Conservation (phyloP, 2,113 vertebrate genomes). For the Dolichallabes microphthalmus region DNA sequence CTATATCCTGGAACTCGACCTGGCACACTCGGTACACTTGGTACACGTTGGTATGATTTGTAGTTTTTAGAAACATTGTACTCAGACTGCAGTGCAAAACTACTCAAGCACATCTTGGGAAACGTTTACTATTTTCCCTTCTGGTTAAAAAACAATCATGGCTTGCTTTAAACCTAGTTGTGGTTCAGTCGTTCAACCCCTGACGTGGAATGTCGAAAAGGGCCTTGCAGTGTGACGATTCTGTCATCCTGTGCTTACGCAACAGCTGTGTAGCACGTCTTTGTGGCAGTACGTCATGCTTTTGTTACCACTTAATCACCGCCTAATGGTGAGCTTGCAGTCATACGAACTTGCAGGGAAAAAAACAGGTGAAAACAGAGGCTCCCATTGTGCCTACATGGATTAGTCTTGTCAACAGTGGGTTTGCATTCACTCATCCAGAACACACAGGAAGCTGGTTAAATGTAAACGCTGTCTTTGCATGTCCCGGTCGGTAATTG, state of each 20-base stretch:
- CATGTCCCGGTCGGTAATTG: constrained; percentile 8
- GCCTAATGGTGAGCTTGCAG: constrained; percentile 7
- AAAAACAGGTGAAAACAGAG: constrained; percentile 29
- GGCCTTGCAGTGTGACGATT: neutral
- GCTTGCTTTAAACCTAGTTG: neutral
- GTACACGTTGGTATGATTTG: neutral
- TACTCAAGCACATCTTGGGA: neutral
- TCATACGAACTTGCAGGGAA: neutral
- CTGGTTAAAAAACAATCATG: neutral
- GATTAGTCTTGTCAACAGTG: constrained; percentile 20
- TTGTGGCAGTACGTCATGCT: constrained; percentile 7
- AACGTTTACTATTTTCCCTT: too few species aligned
- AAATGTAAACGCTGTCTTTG: constrained; percentile 27
- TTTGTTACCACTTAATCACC: constrained; percentile 21
- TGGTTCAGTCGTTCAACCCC: neutral
- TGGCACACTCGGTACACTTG: too few species aligned
- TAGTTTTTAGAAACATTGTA: neutral
- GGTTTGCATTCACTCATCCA: constrained; percentile 33
- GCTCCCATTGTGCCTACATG: neutral
- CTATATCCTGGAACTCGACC: too few species aligned
- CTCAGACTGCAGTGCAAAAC: neutral
- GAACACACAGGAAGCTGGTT: constrained; percentile 44
- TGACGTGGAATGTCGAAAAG: neutral
- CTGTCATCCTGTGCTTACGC: constrained; percentile 4
- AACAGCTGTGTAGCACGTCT: neutral